Conservation (phyloP, 1,140 invertebrate species). For the Palaemon carinicauda region DNA sequence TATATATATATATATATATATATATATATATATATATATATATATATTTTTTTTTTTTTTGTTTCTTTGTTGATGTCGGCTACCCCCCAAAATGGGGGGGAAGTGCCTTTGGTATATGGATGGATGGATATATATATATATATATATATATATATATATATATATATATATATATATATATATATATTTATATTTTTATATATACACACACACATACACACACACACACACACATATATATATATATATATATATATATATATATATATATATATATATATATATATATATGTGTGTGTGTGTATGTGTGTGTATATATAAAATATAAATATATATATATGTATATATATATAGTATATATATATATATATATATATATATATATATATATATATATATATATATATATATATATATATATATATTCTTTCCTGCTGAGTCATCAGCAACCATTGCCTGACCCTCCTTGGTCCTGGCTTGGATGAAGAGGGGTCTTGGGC, state of each 20-base stretch:
- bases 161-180: slow-evolving; percentile 2
- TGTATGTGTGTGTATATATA: too few relatives aligned
- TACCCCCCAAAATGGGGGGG: too few relatives aligned
- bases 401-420: slow-evolving; percentile 21
- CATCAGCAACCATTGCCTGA: too few relatives aligned
- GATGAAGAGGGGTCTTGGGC: too few relatives aligned
- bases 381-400: slow-evolving; percentile 23
- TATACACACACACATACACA: not conserved
- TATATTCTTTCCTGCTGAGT: too few relatives aligned
- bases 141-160: slow-evolving; percentile 3
- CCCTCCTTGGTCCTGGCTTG: too few relatives aligned
- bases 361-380: slow-evolving; percentile 23
- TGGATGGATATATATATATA: not conserved
- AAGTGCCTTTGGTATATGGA: too few relatives aligned
- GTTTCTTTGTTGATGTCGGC: too few relatives aligned
- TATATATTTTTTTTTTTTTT: too few relatives aligned
- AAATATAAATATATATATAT: slow-evolving; percentile 18
- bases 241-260: slow-evolving; percentile 16
- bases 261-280: slow-evolving; percentile 13
- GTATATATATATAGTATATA: too few relatives aligned
- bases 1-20: too few relatives aligned
- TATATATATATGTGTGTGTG: slow-evolving; percentile 23
- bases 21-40: too few relatives aligned
- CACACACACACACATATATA: not conserved
- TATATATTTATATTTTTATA: not conserved